phyloP scores from a whole-genome alignment of 2,888 invertebrate species.

The Dilophus febrilis region DNA sequence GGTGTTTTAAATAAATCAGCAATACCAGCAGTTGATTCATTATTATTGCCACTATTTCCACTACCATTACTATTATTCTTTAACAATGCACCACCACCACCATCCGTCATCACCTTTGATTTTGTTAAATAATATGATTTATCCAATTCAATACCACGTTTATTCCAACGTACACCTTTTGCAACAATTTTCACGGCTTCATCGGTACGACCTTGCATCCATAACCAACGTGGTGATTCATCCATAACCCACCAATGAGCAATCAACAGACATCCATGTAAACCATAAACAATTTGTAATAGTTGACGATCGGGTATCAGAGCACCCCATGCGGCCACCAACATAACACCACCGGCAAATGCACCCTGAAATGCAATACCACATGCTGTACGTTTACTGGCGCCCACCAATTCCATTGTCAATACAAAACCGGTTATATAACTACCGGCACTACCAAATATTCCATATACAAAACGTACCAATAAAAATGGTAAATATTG shows the following conservation, averaged over 20 bases:
- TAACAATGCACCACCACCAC: no score
- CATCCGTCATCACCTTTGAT: slow-evolving; percentile 30
- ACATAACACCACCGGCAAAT: slow-evolving; percentile 65
- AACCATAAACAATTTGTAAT: slow-evolving; percentile 63
- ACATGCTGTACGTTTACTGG: slow-evolving; percentile 60
- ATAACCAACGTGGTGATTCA: slow-evolving; percentile 76
- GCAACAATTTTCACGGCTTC: slow-evolving; percentile 60
- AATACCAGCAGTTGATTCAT: slow-evolving; percentile 37
- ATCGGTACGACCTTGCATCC: slow-evolving; percentile 58
- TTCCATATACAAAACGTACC: slow-evolving; percentile 53
- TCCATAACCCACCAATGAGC: slow-evolving; percentile 80
- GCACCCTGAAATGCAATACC: slow-evolving; percentile 64
- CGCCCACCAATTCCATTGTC: slow-evolving; percentile 72
- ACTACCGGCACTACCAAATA: slow-evolving; percentile 65
- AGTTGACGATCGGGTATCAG: slow-evolving; percentile 52
- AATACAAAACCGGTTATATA: slow-evolving; percentile 35
- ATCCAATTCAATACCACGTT: slow-evolving; percentile 42
- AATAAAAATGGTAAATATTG: slow-evolving; percentile 56
- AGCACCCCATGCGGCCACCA: slow-evolving; percentile 70
- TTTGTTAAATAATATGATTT: slow-evolving; percentile 46
- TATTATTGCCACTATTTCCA: slow-evolving; percentile 13
- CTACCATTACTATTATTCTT: neutral
- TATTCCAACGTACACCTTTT: slow-evolving; percentile 59
- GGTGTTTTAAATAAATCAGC: slow-evolving; percentile 65
- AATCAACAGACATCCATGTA: slow-evolving; percentile 53